These are phyloP conservation scores for Pseudorectes ferrugineus DNA, from an alignment of 2,113 vertebrate genomes.

Conservation along the genomic window DNA sequence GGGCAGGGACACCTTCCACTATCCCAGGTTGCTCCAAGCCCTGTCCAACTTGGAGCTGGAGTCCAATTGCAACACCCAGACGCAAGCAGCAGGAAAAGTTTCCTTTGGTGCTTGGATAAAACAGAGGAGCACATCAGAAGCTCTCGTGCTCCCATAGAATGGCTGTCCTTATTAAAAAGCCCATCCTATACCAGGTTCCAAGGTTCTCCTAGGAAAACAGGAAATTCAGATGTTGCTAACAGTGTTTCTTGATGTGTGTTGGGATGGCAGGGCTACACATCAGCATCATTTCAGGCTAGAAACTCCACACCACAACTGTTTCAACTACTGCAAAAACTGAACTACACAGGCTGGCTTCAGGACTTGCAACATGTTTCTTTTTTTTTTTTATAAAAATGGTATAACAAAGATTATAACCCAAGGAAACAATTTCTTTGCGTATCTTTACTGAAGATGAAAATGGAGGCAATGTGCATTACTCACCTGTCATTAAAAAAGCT, in stretches of 20 bases:
- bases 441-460: neutral
- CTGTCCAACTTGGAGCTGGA: neutral
- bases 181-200: neutral
- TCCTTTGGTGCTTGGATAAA: neutral
- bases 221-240: neutral
- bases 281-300: neutral
- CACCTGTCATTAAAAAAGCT: neutral
- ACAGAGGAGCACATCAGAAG: neutral
- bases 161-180: neutral
- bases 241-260: neutral
- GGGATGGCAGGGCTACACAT: neutral
- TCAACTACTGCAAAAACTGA: neutral
- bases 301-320: neutral
- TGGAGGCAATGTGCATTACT: neutral
- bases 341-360: neutral
- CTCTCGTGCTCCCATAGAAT: fast-evolving
- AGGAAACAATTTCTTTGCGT: neutral
- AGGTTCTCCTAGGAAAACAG: neutral
- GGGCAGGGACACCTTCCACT: neutral
- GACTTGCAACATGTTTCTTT: neutral
- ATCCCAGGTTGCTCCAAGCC: neutral
- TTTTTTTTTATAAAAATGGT: neutral
- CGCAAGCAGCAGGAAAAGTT: neutral
- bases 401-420: neutral
- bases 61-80: neutral